These are phyloP conservation scores for Catocala nupta DNA, from an alignment of 2,888 invertebrate genomes.

Conservation along the genomic window DNA sequence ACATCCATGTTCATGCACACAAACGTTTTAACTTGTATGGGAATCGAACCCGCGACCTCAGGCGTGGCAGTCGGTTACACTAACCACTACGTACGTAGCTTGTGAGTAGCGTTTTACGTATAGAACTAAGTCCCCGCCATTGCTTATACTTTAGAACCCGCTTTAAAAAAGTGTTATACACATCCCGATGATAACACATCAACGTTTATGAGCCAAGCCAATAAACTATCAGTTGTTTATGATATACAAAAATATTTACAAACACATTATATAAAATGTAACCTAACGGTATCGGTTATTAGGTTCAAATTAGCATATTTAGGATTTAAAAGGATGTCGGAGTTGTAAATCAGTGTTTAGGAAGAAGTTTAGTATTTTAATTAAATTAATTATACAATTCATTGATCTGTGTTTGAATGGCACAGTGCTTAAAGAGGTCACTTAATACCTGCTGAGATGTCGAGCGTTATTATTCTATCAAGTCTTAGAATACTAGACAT, in stretches of 20 bases:
- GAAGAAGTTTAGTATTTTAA: constrained; percentile 3
- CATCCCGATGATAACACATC: constrained; percentile 38
- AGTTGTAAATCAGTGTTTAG: not conserved
- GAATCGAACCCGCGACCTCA: too few species aligned
- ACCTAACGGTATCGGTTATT: not conserved
- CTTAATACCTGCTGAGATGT: too few species aligned
- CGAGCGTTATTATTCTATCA: not conserved
- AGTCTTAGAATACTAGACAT: too few species aligned
- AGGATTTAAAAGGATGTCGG: constrained; percentile 3
- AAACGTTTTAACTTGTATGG: too few species aligned
- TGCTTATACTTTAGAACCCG: constrained; percentile 26
- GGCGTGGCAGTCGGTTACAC: too few species aligned
- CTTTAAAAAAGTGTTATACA: constrained; percentile 21
- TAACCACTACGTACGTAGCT: too few species aligned
- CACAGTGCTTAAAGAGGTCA: too few species aligned
- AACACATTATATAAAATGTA: constrained; percentile 4
- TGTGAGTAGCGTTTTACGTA: too few species aligned
- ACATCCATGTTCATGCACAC: too few species aligned
- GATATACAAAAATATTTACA: constrained; percentile 46
- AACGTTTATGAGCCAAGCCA: constrained; percentile 56
- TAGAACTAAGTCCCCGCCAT: not conserved
- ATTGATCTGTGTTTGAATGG: not conserved
- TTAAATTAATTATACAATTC: constrained; percentile 3
- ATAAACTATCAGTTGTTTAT: constrained; percentile 59
- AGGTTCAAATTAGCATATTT: constrained; percentile 1